These are phyloP conservation scores for Andrena praecox DNA, from an alignment of 2,888 invertebrate species.

Conservation along the genomic window DNA sequence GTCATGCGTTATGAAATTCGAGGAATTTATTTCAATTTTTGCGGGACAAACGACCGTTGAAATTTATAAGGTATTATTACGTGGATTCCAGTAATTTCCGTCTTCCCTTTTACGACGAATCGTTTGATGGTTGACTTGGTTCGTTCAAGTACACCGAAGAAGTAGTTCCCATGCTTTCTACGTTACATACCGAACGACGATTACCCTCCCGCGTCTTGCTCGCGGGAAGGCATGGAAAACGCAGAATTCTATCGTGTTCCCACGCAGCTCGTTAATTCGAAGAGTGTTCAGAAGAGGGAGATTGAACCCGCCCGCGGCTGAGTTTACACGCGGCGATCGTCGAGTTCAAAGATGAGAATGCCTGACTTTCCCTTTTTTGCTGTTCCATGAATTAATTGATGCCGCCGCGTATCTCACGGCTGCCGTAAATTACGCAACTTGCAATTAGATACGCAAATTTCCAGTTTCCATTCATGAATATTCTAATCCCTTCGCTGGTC, in stretches of 20 bases:
- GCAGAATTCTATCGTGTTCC: slow-evolving; percentile 64
- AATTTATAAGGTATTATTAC: too few relatives aligned
- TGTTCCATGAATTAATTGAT: slow-evolving; percentile 42
- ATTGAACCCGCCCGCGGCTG: slow-evolving; percentile 25
- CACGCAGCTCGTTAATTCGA: slow-evolving; percentile 65
- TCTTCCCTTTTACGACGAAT: slow-evolving; percentile 2
- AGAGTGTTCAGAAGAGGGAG: slow-evolving; percentile 44
- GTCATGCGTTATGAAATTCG: too few relatives aligned
- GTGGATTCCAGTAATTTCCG: not conserved
- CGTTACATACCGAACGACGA: slow-evolving; percentile 60
- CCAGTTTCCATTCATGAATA: slow-evolving; percentile 11
- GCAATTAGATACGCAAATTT: slow-evolving; percentile 28
- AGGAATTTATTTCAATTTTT: not conserved
- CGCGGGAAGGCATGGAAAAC: slow-evolving; percentile 63
- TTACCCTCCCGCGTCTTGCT: slow-evolving; percentile 63
- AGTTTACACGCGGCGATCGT: slow-evolving; percentile 45
- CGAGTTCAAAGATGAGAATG: slow-evolving; percentile 44
- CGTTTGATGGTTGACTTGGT: slow-evolving; percentile 21
- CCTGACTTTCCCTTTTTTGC: slow-evolving; percentile 47
- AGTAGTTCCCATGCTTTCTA: slow-evolving; percentile 77
- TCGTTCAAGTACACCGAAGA: slow-evolving; percentile 45
- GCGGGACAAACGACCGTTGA: not conserved
- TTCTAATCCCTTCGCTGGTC: not conserved
- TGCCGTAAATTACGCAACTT: slow-evolving; percentile 21
- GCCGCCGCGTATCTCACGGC: slow-evolving; percentile 4